Evolutionary conservation across 1,140 invertebrate species (phyloP).

Genomic region (Cheumatopsyche charites): DNA sequence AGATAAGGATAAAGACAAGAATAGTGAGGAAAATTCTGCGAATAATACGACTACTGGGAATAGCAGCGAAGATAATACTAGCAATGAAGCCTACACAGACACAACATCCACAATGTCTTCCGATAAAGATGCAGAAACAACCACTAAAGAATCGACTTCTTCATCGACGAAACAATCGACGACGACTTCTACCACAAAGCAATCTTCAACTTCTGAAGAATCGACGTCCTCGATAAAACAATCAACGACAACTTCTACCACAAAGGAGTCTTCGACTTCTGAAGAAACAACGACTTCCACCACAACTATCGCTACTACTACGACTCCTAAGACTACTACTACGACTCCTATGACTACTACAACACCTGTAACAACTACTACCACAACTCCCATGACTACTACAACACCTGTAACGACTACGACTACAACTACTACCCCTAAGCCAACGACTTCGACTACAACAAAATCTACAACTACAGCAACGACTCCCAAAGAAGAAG

Average conservation of each 20-base stretch:
- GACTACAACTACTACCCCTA: conserved; percentile 42
- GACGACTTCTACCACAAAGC: conserved; percentile 45
- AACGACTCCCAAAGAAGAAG: conserved; percentile 24
- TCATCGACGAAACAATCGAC: conserved; percentile 48
- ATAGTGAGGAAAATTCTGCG: too few relatives aligned
- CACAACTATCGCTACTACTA: conserved; percentile 44
- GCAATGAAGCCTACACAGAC: not conserved
- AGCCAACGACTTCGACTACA: conserved; percentile 29
- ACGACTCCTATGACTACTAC: conserved; percentile 35
- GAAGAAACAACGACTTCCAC: conserved; percentile 32
- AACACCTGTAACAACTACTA: conserved; percentile 44
- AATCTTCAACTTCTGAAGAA: conserved; percentile 43
- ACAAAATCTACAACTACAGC: conserved; percentile 37
- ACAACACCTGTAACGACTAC: conserved; percentile 35
- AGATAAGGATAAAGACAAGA: conserved; percentile 46
- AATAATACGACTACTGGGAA: too few relatives aligned
- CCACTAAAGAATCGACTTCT: conserved; percentile 48
- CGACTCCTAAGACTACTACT: conserved; percentile 34
- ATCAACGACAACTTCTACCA: conserved; percentile 46
- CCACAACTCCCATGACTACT: conserved; percentile 42
- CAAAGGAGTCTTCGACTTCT: conserved; percentile 40
- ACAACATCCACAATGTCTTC: conserved; percentile 46
- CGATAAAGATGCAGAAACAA: conserved; percentile 28
- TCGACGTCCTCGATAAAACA: conserved; percentile 41
- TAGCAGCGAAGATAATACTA: conserved; percentile 20